phyloP scores from a whole-genome alignment of 1,140 invertebrate species.

The Lepidurus apus region DNA sequence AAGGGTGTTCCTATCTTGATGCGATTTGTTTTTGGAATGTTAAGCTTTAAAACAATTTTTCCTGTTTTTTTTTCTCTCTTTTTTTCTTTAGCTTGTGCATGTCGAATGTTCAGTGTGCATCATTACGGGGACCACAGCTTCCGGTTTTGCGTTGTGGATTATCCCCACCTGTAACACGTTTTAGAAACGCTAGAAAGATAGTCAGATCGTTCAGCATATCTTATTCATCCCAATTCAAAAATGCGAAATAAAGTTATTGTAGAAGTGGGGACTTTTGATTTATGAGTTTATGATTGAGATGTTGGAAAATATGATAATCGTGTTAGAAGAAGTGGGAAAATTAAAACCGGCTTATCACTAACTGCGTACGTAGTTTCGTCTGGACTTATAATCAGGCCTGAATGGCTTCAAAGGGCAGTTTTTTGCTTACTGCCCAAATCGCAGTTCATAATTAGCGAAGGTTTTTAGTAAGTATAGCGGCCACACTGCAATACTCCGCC shows the following conservation, averaged over 20 bases:
- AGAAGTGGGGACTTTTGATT: not conserved
- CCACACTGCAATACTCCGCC: no score
- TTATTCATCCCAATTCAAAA: constrained; percentile 10
- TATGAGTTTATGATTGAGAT: not conserved
- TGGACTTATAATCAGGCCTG: not conserved
- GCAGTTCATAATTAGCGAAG: no score
- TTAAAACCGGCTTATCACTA: not conserved
- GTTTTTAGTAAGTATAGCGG: no score
- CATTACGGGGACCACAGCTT: constrained; percentile 12
- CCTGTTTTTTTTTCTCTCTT: not conserved
- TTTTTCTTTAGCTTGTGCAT: constrained; percentile 19
- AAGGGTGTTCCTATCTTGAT: not conserved
- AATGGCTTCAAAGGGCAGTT: no score
- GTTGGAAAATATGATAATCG: not conserved
- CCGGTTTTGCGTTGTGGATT: constrained; percentile 13
- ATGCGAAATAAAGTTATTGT: constrained; percentile 11
- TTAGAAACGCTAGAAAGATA: constrained; percentile 7
- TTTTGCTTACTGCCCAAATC: no score
- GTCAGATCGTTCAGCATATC: constrained; percentile 9
- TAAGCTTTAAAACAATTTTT: not conserved
- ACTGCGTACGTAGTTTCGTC: not conserved
- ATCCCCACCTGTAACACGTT: constrained; percentile 1
- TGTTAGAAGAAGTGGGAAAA: not conserved
- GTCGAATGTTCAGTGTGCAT: constrained; percentile 18
- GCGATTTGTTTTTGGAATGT: not conserved